Evolutionary conservation across 1,140 invertebrate species (phyloP), one percentile per base, ranked within the genome.

Genomic region (Drosophila lini): DNA sequence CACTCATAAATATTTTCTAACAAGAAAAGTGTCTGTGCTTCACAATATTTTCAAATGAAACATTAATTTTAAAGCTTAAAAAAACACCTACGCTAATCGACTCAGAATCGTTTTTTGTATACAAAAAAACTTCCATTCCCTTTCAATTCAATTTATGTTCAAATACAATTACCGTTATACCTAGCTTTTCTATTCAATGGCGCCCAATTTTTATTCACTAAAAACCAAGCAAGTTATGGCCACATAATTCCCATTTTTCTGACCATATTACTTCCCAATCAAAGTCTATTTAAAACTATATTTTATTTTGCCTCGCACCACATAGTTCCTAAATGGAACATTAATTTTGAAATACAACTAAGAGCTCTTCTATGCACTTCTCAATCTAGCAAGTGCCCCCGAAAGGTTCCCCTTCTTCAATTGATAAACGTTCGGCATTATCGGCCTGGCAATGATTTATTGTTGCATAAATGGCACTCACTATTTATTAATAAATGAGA

Each of bases 361-460:
- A 48, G 25, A 19, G 28, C 41, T 44, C 41, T 45, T 36, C 45
- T n/a, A 36, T 41, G 64, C 44, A 64, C 36, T 68, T 65, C 31
- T 34, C 65, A 31, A 36, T 56, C 32, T 45, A 70, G n/a, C n/a
- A 19, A 45, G 44, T 40, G 52, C 50, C 42, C n/a, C 28, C 42
- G 42, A 16, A 69, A 69, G 32, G 47, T 55, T n/a, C 40, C 61
- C 62, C 64, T 38, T 2, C 50, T 55, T 5, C 19, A 10, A 59
- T 79, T 85, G 82, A 86, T 86, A 83, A 86, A 88, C 65, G 70
- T 13, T 16, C 28, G 47, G 65, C 70, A 86, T 88, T 86, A 88
- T 88, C 83, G 71, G 36, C 6, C 28, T 9, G 48, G 68, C 60
- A 75, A 88, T 86, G 82, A 88, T 86, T 86, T 86, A 86, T 86